Conservation (phyloP, 1,140 invertebrate genomes). For the Ruditapes philippinarum region DNA sequence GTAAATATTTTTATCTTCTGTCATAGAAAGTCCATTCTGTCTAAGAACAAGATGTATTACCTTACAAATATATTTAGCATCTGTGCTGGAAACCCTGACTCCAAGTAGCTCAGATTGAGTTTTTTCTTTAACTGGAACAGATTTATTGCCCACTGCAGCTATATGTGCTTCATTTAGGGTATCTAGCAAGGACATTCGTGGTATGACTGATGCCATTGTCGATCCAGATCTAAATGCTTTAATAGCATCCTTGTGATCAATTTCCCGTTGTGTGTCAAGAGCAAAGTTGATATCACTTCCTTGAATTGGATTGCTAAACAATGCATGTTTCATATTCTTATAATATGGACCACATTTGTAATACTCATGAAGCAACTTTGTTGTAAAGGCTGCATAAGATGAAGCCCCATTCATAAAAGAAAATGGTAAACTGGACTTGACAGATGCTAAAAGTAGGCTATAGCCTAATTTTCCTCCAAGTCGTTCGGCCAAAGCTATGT, state of each 20-base stretch:
- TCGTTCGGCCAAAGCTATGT: constrained; percentile 19
- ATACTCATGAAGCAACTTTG: background rate
- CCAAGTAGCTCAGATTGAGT: background rate
- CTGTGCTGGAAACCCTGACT: background rate
- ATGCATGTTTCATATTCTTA: constrained; percentile 18
- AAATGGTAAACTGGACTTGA: constrained; percentile 43
- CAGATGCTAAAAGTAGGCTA: background rate
- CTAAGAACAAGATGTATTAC: background rate
- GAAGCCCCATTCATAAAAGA: constrained; percentile 47
- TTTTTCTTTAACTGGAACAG: background rate
- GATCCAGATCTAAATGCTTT: constrained; percentile 14
- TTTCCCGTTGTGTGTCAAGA: constrained; percentile 24
- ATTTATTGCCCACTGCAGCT: background rate
- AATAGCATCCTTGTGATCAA: constrained; percentile 20
- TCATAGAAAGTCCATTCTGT: background rate
- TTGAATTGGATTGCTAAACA: constrained; percentile 17
- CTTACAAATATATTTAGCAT: background rate
- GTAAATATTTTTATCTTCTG: background rate
- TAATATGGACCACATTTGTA: constrained; percentile 32
- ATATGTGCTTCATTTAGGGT: background rate
- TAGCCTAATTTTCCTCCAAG: constrained; percentile 37
- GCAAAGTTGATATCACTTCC: constrained; percentile 27
- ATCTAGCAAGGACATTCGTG: constrained; percentile 42
- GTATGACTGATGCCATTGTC: background rate
- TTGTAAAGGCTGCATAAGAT: constrained; percentile 39